Evolutionary conservation across 2,797 vertebrate genomes (phyloP).

Genomic region (Graptemys geographica): DNA sequence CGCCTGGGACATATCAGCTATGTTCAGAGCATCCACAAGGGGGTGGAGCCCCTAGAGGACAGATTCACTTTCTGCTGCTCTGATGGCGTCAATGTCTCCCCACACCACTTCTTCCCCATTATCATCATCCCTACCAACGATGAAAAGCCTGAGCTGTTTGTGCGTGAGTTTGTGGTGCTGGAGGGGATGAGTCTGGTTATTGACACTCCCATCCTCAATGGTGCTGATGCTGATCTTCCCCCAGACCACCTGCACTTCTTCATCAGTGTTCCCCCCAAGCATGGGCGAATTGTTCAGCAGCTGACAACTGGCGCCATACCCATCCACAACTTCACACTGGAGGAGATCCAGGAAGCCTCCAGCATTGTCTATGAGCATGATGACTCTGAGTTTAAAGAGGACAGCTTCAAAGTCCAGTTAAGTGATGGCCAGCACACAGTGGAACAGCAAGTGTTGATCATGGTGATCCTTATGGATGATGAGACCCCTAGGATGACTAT

Average conservation of each 20-base stretch:
- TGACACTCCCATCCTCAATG: conserved; percentile 87
- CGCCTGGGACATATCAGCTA: conserved; percentile 84
- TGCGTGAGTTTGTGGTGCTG: conserved; percentile 89
- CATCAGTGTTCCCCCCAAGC: conserved; percentile 85
- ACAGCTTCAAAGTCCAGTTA: conserved; percentile 88
- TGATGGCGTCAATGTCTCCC: conserved; percentile 90
- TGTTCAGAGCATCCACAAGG: conserved; percentile 92
- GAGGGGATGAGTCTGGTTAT: conserved; percentile 92
- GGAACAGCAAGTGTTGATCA: conserved; percentile 85
- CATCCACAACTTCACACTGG: conserved; percentile 83
- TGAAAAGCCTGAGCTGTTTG: conserved; percentile 89
- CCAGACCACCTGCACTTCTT: conserved; percentile 86
- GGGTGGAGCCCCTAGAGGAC: conserved; percentile 88
- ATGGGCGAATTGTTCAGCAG: conserved; percentile 88
- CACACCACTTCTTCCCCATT: conserved; percentile 87
- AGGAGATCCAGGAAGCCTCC: conserved; percentile 89
- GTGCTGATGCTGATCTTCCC: conserved; percentile 87
- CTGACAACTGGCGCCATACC: conserved; percentile 82
- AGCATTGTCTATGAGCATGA: conserved; percentile 91
- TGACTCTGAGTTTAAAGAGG: conserved; percentile 90
- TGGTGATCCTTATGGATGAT: conserved; percentile 89
- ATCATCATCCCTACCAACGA: conserved; percentile 90
- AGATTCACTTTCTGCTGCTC: conserved; percentile 90
- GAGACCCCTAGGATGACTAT: conserved; percentile 89
- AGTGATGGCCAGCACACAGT: conserved; percentile 87